Evolutionary conservation across 2,113 vertebrate species (phyloP).

Genomic region (Embiotoca jacksoni): DNA sequence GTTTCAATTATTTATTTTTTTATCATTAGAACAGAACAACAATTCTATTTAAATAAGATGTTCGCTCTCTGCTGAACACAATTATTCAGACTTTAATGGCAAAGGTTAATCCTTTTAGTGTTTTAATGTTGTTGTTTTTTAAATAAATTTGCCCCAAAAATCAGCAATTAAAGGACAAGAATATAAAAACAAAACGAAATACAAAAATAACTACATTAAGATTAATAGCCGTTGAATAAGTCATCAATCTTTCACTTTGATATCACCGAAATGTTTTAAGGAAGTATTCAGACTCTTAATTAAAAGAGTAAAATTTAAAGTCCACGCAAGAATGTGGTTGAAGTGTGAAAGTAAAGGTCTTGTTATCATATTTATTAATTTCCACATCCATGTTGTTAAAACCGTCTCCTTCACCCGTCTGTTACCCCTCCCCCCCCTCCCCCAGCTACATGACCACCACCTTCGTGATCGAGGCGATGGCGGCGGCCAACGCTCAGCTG

Average conservation of each 20-base stretch:
- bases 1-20: background rate
- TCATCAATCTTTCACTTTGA: background rate
- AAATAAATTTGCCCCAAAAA: rapidly evolving
- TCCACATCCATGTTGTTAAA: too few relatives aligned
- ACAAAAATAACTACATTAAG: background rate
- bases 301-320: too few relatives aligned
- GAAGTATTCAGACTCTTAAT: too few relatives aligned
- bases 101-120: background rate
- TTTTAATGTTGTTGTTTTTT: background rate
- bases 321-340: too few relatives aligned
- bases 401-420: background rate
- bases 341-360: too few relatives aligned
- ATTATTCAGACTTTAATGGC: background rate
- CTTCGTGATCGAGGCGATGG: slow-evolving; percentile 98
- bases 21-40: background rate
- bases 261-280: background rate
- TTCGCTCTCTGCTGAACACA: background rate
- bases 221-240: background rate
- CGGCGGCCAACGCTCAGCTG: slow-evolving; percentile 95
- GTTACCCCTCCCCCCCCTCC: background rate
- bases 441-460: slow-evolving; percentile 97
- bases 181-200: background rate
- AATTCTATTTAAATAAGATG: background rate
- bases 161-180: background rate
- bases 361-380: too few relatives aligned